These are phyloP conservation scores for Macrophya alboannulata DNA, from an alignment of 2,888 invertebrate species.

Conservation along the genomic window DNA sequence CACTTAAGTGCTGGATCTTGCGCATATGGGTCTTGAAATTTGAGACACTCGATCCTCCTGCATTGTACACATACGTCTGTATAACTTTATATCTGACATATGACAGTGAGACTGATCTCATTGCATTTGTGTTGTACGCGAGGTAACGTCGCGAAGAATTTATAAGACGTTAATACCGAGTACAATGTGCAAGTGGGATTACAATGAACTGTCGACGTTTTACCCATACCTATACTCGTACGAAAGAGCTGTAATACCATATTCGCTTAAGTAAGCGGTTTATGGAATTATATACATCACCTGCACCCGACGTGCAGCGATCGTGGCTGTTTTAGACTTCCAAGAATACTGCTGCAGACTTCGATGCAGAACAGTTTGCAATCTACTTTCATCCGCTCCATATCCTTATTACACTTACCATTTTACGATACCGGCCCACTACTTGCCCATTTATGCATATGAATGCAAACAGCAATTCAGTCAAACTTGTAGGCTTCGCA, in stretches of 20 bases:
- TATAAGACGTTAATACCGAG: conserved; percentile 2
- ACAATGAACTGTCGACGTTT: neutral
- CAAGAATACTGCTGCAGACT: conserved; percentile 19
- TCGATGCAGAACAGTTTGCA: conserved; percentile 1
- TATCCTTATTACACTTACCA: conserved; percentile 1
- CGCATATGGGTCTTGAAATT: conserved; percentile 9
- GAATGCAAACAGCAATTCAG: neutral
- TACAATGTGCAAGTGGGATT: conserved; percentile 12
- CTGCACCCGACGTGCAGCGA: neutral
- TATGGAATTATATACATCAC: conserved; percentile 14
- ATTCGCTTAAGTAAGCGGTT: conserved; percentile 26
- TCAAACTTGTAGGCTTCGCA: neutral
- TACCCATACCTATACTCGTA: neutral
- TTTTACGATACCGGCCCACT: neutral
- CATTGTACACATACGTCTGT: neutral
- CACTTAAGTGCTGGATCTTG: conserved; percentile 2
- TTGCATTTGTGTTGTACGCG: neutral
- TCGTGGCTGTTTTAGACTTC: conserved; percentile 34
- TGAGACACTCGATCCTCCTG: neutral
- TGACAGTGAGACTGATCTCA: conserved; percentile 8
- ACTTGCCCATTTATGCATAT: neutral
- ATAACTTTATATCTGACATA: neutral
- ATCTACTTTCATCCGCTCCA: neutral
- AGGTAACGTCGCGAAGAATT: neutral
- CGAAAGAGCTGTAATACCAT: neutral